A percentile compares a stretch with the other conserved stretches of the same genome.
phyloP scores from a whole-genome alignment of 2,888 invertebrate species.

The Oxyscelio sp. region DNA sequence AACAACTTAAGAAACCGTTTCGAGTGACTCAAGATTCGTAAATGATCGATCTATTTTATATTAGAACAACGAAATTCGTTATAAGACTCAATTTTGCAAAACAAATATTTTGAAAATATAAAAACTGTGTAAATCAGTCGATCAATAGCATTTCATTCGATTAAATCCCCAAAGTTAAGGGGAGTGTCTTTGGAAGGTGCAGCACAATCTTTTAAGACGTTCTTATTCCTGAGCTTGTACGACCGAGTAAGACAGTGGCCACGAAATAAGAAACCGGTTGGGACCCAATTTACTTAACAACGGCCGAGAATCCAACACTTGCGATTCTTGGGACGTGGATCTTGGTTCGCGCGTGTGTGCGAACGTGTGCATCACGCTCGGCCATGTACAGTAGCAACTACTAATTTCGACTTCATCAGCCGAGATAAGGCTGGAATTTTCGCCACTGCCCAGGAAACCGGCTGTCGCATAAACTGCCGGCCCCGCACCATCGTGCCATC shows the following conservation, averaged over 20 bases:
- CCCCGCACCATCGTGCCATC: slow-evolving; percentile 36
- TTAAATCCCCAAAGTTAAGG: slow-evolving; percentile 30
- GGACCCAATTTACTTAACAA: slow-evolving; percentile 89
- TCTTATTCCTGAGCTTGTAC: slow-evolving; percentile 72
- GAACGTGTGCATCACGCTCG: slow-evolving; percentile 78
- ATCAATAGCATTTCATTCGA: not conserved
- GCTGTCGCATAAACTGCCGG: slow-evolving; percentile 66
- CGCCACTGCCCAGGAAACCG: slow-evolving; percentile 77
- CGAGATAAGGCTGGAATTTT: slow-evolving; percentile 88
- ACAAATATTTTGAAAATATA: too few relatives aligned
- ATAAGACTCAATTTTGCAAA: too few relatives aligned
- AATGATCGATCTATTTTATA: too few relatives aligned
- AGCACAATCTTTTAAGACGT: slow-evolving; percentile 73
- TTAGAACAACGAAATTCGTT: too few relatives aligned
- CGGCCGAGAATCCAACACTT: slow-evolving; percentile 88
- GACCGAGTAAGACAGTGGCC: slow-evolving; percentile 87
- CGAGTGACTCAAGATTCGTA: too few relatives aligned
- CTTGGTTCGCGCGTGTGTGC: slow-evolving; percentile 55
- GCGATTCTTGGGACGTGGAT: slow-evolving; percentile 83
- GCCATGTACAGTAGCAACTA: slow-evolving; percentile 88
- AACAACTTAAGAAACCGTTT: too few relatives aligned
- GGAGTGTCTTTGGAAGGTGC: slow-evolving; percentile 51
- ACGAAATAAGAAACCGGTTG: slow-evolving; percentile 88
- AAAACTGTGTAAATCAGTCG: not conserved
- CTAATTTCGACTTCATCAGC: slow-evolving; percentile 89